phyloP scores from a whole-genome alignment of 2,888 invertebrate species.

The Drosophila cracens region DNA sequence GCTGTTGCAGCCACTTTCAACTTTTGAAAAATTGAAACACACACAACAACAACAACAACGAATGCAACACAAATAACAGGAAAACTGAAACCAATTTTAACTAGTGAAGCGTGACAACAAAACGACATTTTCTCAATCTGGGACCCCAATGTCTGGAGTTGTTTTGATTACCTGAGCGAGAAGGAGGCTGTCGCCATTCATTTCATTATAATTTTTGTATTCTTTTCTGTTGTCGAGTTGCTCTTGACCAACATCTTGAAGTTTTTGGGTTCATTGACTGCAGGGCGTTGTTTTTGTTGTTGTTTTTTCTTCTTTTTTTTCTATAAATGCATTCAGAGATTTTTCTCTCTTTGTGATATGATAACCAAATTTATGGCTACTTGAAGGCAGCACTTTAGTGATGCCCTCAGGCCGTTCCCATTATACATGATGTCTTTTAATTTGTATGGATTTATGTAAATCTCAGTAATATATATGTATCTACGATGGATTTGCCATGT shows the following conservation, averaged over 20 bases:
- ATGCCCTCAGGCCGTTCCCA: conserved; percentile 30
- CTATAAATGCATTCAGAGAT: conserved; percentile 44
- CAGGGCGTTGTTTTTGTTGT: not conserved
- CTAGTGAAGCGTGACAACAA: conserved; percentile 74
- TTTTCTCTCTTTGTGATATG: conserved; percentile 31
- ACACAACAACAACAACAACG: conserved; percentile 20
- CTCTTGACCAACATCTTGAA: conserved; percentile 38
- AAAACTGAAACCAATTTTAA: conserved; percentile 66
- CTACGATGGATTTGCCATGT: conserved; percentile 9
- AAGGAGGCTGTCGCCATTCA: conserved; percentile 22
- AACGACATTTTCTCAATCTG: conserved; percentile 61
- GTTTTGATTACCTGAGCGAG: conserved; percentile 59
- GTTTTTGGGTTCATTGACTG: conserved; percentile 47
- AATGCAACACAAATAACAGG: conserved; percentile 24
- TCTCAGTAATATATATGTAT: conserved; percentile 11
- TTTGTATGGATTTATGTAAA: conserved; percentile 67
- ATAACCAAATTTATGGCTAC: conserved; percentile 67
- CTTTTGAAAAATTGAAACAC: conserved; percentile 13
- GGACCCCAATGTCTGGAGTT: conserved; percentile 29
- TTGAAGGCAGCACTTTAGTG: conserved; percentile 54
- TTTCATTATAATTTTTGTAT: conserved; percentile 5
- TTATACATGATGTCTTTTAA: conserved; percentile 50
- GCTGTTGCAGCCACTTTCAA: conserved; percentile 21
- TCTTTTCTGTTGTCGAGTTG: conserved; percentile 8
- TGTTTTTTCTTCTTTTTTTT: not conserved